phyloP scores from a whole-genome alignment of 64 coral and sea anemone genomes.

The Porites australiensis region DNA sequence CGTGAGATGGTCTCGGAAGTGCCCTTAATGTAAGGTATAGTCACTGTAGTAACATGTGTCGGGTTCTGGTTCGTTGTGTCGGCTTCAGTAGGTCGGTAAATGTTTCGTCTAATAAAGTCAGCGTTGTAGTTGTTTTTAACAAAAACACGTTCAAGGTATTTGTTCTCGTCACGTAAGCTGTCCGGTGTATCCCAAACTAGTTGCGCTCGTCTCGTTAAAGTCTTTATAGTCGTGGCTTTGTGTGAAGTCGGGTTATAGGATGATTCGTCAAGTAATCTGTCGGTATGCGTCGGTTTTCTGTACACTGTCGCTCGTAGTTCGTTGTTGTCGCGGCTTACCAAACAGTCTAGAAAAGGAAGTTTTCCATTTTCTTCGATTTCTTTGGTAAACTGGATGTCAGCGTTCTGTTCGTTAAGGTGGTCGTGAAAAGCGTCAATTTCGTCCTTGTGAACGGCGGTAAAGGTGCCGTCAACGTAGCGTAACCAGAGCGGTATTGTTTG shows the following conservation, averaged over 20 bases:
- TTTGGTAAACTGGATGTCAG: slow-evolving; percentile 68
- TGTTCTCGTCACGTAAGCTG: slow-evolving; percentile 18
- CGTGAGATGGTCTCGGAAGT: no score
- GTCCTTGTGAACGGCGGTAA: neutral
- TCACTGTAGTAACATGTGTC: slow-evolving; percentile 35
- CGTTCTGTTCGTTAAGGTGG: slow-evolving; percentile 74
- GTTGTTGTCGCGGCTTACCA: slow-evolving; percentile 61
- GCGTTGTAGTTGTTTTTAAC: slow-evolving; percentile 36
- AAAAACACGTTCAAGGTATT: slow-evolving; percentile 31
- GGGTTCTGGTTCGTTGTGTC: slow-evolving; percentile 12
- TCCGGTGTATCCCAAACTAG: neutral
- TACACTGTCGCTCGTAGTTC: slow-evolving; percentile 23
- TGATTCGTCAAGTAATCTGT: slow-evolving; percentile 12
- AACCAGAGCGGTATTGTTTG: slow-evolving; percentile 10
- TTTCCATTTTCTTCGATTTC: slow-evolving; percentile 81
- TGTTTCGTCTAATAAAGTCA: neutral
- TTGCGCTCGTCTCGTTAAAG: neutral
- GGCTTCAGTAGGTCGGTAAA: slow-evolving; percentile 27
- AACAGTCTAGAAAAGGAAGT: slow-evolving; percentile 69
- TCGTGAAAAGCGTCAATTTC: slow-evolving; percentile 14
- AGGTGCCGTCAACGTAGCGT: slow-evolving; percentile 20
- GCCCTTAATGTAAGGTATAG: neutral
- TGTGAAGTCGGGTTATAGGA: no score
- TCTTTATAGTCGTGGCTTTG: neutral
- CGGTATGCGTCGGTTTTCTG: slow-evolving; percentile 69